A percentile compares a stretch with the other conserved stretches of the same genome.
phyloP scores from a whole-genome alignment of 2,888 invertebrate species.

The Drosophila maculinotata region DNA sequence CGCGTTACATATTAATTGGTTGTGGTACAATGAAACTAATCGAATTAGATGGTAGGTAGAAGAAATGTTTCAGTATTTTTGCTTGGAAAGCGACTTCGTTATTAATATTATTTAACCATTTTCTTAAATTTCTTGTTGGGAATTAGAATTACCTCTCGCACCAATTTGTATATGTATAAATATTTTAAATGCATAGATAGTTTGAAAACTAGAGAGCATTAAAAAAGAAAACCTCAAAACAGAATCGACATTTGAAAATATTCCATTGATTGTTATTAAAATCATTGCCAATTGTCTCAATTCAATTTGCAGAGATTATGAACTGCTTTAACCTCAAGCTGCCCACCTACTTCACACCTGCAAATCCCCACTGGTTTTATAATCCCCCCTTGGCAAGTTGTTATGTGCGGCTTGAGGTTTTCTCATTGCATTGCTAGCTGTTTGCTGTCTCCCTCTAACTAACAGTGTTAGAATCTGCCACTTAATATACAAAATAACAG shows the following conservation, averaged over 20 bases:
- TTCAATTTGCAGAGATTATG: conserved; percentile 41
- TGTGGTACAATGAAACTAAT: conserved; percentile 16
- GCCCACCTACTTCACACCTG: conserved; percentile 41
- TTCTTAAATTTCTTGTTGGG: too few species aligned
- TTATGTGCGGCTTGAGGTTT: conserved; percentile 51
- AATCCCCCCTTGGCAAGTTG: conserved; percentile 5
- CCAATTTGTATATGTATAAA: too few species aligned
- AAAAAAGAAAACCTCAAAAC: not conserved
- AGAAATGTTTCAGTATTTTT: not conserved
- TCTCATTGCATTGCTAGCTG: conserved; percentile 14
- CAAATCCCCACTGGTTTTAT: not conserved
- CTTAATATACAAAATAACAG: conserved; percentile 35
- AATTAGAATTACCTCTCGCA: too few species aligned
- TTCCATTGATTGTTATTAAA: conserved; percentile 10
- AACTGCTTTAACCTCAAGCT: conserved; percentile 43
- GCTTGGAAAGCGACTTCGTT: not conserved
- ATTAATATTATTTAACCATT: too few species aligned
- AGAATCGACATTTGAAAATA: not conserved
- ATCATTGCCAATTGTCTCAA: conserved; percentile 20
- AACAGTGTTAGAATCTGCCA: conserved; percentile 20
- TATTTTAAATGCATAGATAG: too few species aligned
- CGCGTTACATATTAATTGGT: conserved; percentile 14
- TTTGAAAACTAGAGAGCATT: not conserved
- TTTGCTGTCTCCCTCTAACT: conserved; percentile 2
- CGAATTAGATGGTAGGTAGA: conserved; percentile 3